Evolutionary conservation across 2,888 invertebrate species (phyloP).

Genomic region (Megalurothrips usitatus): DNA sequence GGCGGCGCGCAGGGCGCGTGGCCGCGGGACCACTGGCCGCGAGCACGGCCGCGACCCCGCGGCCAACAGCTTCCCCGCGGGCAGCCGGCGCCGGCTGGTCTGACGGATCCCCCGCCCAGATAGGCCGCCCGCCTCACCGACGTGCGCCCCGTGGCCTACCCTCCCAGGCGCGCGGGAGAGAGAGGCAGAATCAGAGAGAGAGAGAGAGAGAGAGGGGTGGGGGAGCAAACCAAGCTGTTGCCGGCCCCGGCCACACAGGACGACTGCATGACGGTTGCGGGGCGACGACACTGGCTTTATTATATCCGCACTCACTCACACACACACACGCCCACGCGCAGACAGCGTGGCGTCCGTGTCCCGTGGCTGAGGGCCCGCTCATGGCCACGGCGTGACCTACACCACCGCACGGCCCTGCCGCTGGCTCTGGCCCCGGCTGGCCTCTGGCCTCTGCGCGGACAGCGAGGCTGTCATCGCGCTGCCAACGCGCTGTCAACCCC

Average conservation of each 20-base stretch:
- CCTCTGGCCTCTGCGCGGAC: background rate
- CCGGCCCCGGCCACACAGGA: background rate
- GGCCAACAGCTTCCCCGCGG: too few species aligned
- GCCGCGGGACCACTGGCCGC: too few species aligned
- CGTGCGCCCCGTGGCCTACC: background rate
- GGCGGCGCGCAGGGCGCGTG: too few species aligned
- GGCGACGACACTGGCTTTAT: slow-evolving; percentile 1
- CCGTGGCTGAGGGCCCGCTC: background rate
- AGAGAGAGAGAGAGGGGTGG: slow-evolving; percentile 9
- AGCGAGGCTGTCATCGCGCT: too few species aligned
- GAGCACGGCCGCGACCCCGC: too few species aligned
- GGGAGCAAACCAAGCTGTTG: background rate
- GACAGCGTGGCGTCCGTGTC: background rate
- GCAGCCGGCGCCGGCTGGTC: too few species aligned
- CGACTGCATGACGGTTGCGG: background rate
- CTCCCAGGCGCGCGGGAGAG: slow-evolving; percentile 14
- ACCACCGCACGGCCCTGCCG: background rate
- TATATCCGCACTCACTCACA: background rate
- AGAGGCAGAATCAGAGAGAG: slow-evolving; percentile 21
- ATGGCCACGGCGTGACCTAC: background rate
- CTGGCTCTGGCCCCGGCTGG: background rate
- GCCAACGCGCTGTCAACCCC: background rate
- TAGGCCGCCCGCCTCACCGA: background rate
- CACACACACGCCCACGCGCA: background rate
- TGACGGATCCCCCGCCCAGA: too few species aligned